Evolutionary conservation across 2,797 vertebrate species (phyloP).

Genomic region (Gambusia yucatana): DNA sequence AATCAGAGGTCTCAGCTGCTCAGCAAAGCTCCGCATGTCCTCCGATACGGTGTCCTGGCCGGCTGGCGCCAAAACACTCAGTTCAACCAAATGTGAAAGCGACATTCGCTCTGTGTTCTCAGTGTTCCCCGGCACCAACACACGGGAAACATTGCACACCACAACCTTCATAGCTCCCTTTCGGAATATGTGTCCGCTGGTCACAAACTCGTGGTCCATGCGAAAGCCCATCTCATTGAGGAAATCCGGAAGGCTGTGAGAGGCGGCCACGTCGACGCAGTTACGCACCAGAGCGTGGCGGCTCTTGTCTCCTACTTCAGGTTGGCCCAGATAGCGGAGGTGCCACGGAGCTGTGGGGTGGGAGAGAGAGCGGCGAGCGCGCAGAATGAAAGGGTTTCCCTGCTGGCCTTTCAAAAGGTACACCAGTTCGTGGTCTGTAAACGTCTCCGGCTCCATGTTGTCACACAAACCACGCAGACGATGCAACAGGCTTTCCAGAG

Average conservation of each 20-base stretch:
- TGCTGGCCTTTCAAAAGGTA: slow-evolving; percentile 97
- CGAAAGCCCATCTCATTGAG: slow-evolving; percentile 98
- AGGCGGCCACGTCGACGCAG: slow-evolving; percentile 94
- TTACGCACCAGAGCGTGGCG: slow-evolving; percentile 92
- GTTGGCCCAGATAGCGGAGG: slow-evolving; percentile 94
- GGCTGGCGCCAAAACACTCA: slow-evolving; percentile 90
- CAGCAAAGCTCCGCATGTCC: slow-evolving; percentile 96
- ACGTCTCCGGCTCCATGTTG: slow-evolving; percentile 95
- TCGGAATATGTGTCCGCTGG: slow-evolving; percentile 93
- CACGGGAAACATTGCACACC: slow-evolving; percentile 94
- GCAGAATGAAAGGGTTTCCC: slow-evolving; percentile 94
- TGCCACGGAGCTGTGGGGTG: slow-evolving; percentile 91
- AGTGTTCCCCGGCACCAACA: slow-evolving; percentile 90
- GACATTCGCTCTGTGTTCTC: slow-evolving; percentile 93
- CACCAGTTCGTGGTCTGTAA: slow-evolving; percentile 94
- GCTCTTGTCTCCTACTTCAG: slow-evolving; percentile 95
- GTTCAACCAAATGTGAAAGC: slow-evolving; percentile 94
- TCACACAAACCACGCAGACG: slow-evolving; percentile 95
- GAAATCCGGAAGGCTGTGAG: slow-evolving; percentile 93
- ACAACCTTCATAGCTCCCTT: slow-evolving; percentile 94
- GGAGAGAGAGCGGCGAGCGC: slow-evolving; percentile 90
- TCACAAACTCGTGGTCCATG: slow-evolving; percentile 97
- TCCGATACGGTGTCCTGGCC: slow-evolving; percentile 94
- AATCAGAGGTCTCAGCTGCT: slow-evolving; percentile 95
- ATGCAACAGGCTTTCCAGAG: slow-evolving; percentile 93